phyloP scores from a whole-genome alignment of 1,140 invertebrate species.

The Cotesia typhae region DNA sequence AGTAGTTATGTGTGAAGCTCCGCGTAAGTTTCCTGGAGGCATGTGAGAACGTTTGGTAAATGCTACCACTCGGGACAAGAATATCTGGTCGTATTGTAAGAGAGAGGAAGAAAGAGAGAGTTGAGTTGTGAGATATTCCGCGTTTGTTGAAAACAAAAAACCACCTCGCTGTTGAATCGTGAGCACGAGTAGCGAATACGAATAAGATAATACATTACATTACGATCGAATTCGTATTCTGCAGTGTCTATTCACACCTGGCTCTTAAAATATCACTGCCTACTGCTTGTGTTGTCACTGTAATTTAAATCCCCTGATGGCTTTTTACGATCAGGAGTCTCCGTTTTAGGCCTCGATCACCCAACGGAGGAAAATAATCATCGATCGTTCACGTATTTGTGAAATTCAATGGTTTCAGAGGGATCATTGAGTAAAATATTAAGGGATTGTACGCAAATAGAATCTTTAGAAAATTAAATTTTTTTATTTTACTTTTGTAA shows the following conservation, averaged over 20 bases:
- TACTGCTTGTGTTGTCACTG: not conserved
- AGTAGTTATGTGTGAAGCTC: not conserved
- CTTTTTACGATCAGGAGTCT: not conserved
- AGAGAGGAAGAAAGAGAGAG: not conserved
- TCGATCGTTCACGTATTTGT: too few species aligned
- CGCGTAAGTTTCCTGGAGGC: not conserved
- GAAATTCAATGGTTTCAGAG: too few species aligned
- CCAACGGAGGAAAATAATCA: too few species aligned
- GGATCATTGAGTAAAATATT: too few species aligned
- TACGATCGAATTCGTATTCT: constrained; percentile 26
- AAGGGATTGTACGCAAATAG: too few species aligned
- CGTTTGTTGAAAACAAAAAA: constrained; percentile 7
- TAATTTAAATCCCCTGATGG: not conserved
- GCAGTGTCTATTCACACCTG: constrained; percentile 8
- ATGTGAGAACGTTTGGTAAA: not conserved
- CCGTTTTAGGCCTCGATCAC: not conserved
- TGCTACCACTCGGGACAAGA: not conserved
- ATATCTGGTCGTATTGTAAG: too few species aligned
- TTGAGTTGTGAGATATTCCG: constrained; percentile 22
- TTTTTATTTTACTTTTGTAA: too few species aligned
- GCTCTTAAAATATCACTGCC: constrained; percentile 15
- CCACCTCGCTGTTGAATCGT: constrained; percentile 1
- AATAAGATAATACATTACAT: constrained; percentile 5
- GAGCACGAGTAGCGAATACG: constrained; percentile 23
- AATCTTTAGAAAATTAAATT: too few species aligned